Base-by-base conservation (phyloP, 30 jellyfish, hydroid and myxozoan genomes). In the Aurelia aurita complex sp. Pacific region DNA sequence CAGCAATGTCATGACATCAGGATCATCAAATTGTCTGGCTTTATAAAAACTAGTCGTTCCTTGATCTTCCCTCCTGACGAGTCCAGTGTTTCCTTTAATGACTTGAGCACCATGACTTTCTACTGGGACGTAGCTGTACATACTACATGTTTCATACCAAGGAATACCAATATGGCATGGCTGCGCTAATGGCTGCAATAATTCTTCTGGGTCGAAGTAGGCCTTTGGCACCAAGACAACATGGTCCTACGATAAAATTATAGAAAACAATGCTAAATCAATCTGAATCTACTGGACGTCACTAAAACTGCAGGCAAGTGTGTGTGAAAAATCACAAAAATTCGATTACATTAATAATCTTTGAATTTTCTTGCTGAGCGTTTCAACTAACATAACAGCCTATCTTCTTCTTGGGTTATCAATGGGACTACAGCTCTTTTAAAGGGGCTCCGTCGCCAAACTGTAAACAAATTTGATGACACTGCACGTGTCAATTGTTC, bases 181-280 rank as follows among this genome's bases (percentile, higher is more conserved):
- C 29, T 54, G 18, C 11, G 88, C 81, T 4, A 36, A 73, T 38
- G 86, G 88, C 1, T 66, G 78, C 52, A 77, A 80, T 12, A 83
- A 40, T 35, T 51, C 43, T 5, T 38, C 54, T 6, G 95, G 92
- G 50, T 84, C 68, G 80, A 69, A 92, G 51, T 86, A 92, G 43
- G 78, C 94, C 43, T 87, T 86, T 29, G 95, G 98, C 79, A 92
- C 18, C 61, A 92, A 68, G 53, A 79, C 86, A 16, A 87, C 85
- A 68, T 92, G 93, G 59, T 92, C 98, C 98, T 92, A 38, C 15
- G 57, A 9, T 9, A 46, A 46, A 46, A 9, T 6, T 8, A 46
- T 46, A 46, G 1, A 14, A 46, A 46, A 9, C 12, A 9, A 46
- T 9, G 52, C 11, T 4, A 43, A 46, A 46, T 46, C 14, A 8